These are phyloP conservation scores for Zaprionus gabonicus DNA, from an alignment of 1,140 invertebrate genomes.

Conservation along the genomic window DNA sequence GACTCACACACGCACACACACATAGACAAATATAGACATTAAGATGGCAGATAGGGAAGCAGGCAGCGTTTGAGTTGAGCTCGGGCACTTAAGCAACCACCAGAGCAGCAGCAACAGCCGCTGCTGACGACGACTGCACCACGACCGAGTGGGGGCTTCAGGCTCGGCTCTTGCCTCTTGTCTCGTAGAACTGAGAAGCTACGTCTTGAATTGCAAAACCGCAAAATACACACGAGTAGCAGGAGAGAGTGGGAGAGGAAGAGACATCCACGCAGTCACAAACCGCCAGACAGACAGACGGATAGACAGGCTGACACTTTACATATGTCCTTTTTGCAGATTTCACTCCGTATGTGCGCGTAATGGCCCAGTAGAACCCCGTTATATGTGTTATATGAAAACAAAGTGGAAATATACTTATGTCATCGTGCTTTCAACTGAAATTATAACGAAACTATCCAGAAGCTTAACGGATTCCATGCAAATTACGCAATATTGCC, in stretches of 20 bases:
- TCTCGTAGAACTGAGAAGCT: constrained; percentile 16
- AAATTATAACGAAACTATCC: background rate
- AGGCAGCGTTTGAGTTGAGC: constrained; percentile 49
- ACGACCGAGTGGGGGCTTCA: constrained; percentile 3
- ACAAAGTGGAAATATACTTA: background rate
- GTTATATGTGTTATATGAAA: background rate
- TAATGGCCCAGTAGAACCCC: constrained; percentile 23
- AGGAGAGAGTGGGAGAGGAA: constrained; percentile 20
- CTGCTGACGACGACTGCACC: constrained; percentile 11
- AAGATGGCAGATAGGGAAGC: constrained; percentile 35
- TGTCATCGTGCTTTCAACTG: background rate
- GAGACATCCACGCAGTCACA: background rate
- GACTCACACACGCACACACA: constrained; percentile 6
- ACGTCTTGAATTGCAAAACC: constrained; percentile 76
- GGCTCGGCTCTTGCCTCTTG: background rate
- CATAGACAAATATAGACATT: constrained; percentile 13
- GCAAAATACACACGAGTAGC: constrained; percentile 49
- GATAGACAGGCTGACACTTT: constrained; percentile 58
- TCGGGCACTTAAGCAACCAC: constrained; percentile 57
- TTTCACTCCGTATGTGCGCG: constrained; percentile 29
- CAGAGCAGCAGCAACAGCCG: constrained; percentile 49
- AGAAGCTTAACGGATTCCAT: background rate
- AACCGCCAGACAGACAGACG: constrained; percentile 5
- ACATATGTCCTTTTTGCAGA: constrained; percentile 70
- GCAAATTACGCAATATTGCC: background rate